Evolutionary conservation across 2,797 vertebrate genomes (phyloP).

Genomic region (Sebastes hubbsi): DNA sequence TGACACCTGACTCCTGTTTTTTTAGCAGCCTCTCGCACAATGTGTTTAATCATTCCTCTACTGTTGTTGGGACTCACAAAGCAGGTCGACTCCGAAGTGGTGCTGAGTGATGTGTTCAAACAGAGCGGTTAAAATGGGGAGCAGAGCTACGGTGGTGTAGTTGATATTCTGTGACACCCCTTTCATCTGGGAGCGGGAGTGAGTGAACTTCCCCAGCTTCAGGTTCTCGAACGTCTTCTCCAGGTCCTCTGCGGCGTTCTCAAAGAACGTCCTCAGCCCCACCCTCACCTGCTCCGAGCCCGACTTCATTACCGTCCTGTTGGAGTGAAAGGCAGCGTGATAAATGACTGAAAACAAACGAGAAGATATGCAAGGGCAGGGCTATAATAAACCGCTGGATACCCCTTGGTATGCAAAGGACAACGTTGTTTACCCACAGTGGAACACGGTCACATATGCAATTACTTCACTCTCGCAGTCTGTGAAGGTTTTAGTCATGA

Average conservation of each 20-base stretch:
- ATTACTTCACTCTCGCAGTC: conserved; percentile 27
- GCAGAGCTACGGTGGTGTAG: conserved; percentile 95
- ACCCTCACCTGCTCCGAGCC: conserved; percentile 93
- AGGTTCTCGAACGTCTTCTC: conserved; percentile 96
- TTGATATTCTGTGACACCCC: conserved; percentile 99
- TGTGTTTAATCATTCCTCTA: conserved; percentile 32
- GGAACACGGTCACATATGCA: conserved; percentile 13
- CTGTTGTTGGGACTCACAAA: conserved; percentile 86
- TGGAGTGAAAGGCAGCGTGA: conserved; percentile 12
- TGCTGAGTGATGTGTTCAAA: conserved; percentile 97
- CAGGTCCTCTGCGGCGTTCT: conserved; percentile 97
- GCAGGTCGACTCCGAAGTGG: conserved; percentile 94
- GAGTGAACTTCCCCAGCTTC: conserved; percentile 97
- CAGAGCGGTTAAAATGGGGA: conserved; percentile 95
- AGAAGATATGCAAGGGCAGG: conserved; percentile 11
- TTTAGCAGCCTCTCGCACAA: conserved; percentile 18
- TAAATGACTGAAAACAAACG: conserved; percentile 1
- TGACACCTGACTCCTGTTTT: neutral
- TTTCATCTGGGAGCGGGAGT: conserved; percentile 97
- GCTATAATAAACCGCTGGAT: conserved; percentile 29
- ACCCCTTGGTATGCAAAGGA: conserved; percentile 31
- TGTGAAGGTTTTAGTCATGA: conserved; percentile 29
- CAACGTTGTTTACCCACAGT: conserved; percentile 13
- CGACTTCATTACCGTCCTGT: conserved; percentile 98
- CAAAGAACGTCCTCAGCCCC: conserved; percentile 94